These are phyloP conservation scores for Probaryconus sp. DNA, from an alignment of 1,140 invertebrate genomes.

Conservation along the genomic window DNA sequence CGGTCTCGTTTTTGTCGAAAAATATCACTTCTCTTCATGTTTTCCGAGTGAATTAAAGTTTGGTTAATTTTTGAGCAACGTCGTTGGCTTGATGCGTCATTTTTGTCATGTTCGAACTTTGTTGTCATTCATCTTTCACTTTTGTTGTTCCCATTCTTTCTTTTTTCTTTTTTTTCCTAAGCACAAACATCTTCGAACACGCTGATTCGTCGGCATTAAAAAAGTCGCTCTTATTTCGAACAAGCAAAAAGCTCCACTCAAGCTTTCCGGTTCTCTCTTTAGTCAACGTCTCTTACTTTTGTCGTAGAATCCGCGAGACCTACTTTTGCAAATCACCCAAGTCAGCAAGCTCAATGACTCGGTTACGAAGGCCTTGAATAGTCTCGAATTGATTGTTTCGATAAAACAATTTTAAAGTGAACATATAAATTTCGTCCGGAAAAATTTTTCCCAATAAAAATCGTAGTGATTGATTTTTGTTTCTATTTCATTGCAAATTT, in stretches of 20 bases:
- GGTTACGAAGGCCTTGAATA: not conserved
- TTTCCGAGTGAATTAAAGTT: conserved; percentile 44
- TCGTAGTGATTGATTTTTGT: no score
- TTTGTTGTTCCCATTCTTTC: conserved; percentile 7
- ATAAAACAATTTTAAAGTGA: no score
- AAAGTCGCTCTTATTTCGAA: conserved; percentile 29
- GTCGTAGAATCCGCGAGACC: conserved; percentile 26
- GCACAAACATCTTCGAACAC: conserved; percentile 26
- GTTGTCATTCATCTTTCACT: conserved; percentile 25
- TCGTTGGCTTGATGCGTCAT: conserved; percentile 33
- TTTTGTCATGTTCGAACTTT: conserved; percentile 34
- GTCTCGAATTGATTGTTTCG: no score
- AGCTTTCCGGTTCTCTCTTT: conserved; percentile 13
- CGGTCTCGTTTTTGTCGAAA: conserved; percentile 26
- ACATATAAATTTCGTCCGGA: no score
- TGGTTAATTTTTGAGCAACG: conserved; percentile 22
- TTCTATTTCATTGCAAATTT: no score
- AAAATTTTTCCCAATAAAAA: no score
- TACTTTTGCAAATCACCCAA: conserved; percentile 40
- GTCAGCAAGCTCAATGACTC: conserved; percentile 35
- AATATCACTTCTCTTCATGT: conserved; percentile 33
- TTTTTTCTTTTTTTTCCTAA: not conserved
- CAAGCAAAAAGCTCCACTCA: no score
- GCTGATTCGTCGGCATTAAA: conserved; percentile 37
- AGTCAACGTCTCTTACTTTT: not conserved